Evolutionary conservation across 2,797 vertebrate genomes (phyloP).

Genomic region (Danio kyathit): DNA sequence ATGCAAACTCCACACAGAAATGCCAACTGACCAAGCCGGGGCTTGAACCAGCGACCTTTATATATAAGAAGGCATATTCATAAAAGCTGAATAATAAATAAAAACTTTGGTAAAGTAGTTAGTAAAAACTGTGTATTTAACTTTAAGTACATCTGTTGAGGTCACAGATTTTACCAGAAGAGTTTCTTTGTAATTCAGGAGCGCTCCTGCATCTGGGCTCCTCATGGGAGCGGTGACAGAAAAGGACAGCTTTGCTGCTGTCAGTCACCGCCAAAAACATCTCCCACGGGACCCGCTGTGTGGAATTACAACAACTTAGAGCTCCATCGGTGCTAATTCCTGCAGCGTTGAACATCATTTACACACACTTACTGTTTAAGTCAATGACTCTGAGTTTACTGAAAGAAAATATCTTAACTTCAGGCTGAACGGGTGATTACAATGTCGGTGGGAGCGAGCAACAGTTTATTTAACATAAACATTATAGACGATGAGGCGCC

Average conservation of each 20-base stretch:
- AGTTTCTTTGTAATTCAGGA: constrained; percentile 26
- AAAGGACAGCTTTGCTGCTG: constrained; percentile 45
- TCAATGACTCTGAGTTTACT: not conserved
- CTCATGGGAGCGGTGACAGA: constrained; percentile 8
- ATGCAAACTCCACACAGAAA: no score
- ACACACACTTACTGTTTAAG: not conserved
- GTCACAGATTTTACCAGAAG: not conserved
- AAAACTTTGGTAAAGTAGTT: no score
- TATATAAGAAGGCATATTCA: no score
- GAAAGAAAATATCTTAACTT: not conserved
- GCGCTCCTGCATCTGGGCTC: not conserved
- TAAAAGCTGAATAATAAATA: no score
- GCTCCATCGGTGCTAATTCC: constrained; percentile 15
- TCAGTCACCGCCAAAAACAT: constrained; percentile 27
- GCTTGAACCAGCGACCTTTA: no score
- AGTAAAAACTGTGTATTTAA: not conserved
- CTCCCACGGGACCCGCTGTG: constrained; percentile 2
- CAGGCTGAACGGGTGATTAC: no score
- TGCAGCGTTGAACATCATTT: constrained; percentile 24
- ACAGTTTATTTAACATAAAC: no score
- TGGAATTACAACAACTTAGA: constrained; percentile 42
- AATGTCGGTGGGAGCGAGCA: no score
- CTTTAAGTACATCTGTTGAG: not conserved
- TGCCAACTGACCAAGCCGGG: no score
- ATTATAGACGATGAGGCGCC: no score